phyloP scores from a whole-genome alignment of 64 coral and sea anemone genomes.

The Actinia tenebrosa region DNA sequence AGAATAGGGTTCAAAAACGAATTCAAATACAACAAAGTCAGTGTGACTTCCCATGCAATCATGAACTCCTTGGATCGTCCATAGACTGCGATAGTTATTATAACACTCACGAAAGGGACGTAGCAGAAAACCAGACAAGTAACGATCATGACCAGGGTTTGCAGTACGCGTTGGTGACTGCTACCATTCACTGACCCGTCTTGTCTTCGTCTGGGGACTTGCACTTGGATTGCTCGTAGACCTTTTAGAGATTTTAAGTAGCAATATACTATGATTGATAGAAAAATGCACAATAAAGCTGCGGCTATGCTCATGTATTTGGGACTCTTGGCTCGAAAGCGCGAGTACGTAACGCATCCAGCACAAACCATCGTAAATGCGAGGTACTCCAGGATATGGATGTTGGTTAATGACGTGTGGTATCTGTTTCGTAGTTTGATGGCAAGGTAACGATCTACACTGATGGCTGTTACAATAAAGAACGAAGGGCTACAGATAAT shows the following conservation, averaged over 20 bases:
- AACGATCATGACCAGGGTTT: slow-evolving; percentile 9
- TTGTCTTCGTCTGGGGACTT: background rate
- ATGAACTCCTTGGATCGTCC: slow-evolving; percentile 20
- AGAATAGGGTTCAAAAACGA: slow-evolving; percentile 32
- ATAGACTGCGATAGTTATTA: slow-evolving; percentile 1
- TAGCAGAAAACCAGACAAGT: slow-evolving; percentile 20
- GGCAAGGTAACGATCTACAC: slow-evolving; percentile 36
- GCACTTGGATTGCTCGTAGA: background rate
- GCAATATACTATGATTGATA: background rate
- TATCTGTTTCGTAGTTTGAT: background rate
- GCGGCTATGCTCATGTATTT: slow-evolving; percentile 19
- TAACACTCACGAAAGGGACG: slow-evolving; percentile 15
- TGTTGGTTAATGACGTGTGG: background rate
- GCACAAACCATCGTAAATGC: background rate
- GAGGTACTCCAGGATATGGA: background rate
- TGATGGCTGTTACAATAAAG: slow-evolving; percentile 39
- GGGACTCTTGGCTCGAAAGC: background rate
- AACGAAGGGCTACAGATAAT: background rate
- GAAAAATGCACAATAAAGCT: background rate
- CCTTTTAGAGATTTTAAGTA: background rate
- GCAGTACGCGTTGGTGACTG: background rate
- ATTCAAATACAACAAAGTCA: slow-evolving; percentile 30
- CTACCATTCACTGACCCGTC: background rate
- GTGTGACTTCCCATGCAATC: slow-evolving; percentile 6
- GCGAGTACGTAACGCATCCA: background rate